Evolutionary conservation across 2,888 invertebrate species (phyloP), one percentile per base, ranked within the genome.

Genomic region (Athripsodes cinereus): DNA sequence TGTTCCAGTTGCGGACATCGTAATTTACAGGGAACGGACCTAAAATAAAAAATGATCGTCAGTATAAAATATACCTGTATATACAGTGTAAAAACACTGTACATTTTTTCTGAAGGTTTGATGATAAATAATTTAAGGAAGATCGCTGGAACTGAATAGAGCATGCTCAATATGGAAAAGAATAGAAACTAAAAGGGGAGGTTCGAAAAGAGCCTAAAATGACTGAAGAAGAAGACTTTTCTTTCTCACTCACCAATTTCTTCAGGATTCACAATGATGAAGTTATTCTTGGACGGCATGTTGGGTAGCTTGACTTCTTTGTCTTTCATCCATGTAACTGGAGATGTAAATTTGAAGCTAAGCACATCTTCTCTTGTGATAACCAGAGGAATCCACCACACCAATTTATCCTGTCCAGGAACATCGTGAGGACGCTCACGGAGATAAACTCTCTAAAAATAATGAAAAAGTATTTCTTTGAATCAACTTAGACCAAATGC

Each of bases 11-110:
- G 40, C 78, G 74, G 5, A 74, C 69, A 67, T 92, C 92, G 68
- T 92, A 92, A 68, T 91, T 91, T 0, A 92, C 92, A 2, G 90
- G 88, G 72, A 85, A 91, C 40, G 90, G 89, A 1, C 87, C 88
- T 87, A 34, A 16, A 50, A 18, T 35, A 40, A 11, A 40, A n/a
- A n/a, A n/a, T n/a, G n/a, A n/a, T n/a, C n/a, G n/a, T n/a, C n/a
- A n/a, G n/a, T n/a, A n/a, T n/a, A n/a, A n/a, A n/a, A n/a, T n/a
- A n/a, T n/a, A n/a, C n/a, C n/a, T n/a, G n/a, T n/a, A n/a, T n/a
- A n/a, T n/a, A n/a, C n/a, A n/a, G n/a, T n/a, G n/a, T n/a, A n/a
- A n/a, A n/a, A n/a, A n/a, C n/a, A n/a, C n/a, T n/a, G n/a, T n/a
- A n/a, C n/a, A n/a, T n/a, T n/a, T n/a, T n/a, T n/a, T n/a, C n/a